A percentile compares a stretch with the other conserved stretches of the same genome.
These are phyloP conservation scores for Cryptoblepharus egeriae DNA, from an alignment of 2,797 vertebrate species.

Conservation along the genomic window DNA sequence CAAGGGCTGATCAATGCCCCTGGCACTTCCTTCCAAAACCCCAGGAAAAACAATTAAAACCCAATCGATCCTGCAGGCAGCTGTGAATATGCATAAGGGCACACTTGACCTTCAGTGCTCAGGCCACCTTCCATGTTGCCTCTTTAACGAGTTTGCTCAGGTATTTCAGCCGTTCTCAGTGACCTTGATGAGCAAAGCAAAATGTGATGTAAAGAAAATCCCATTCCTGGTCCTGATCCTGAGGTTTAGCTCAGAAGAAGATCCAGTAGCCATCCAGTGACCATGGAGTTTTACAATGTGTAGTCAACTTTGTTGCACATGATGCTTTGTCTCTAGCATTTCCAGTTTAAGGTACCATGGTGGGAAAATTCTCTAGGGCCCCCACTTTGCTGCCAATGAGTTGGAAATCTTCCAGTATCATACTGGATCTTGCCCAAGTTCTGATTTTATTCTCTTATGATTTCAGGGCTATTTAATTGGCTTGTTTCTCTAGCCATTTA, in stretches of 20 bases:
- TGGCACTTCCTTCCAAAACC: slow-evolving; percentile 97
- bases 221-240: background rate
- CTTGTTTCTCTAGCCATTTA: background rate
- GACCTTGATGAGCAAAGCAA: slow-evolving; percentile 67
- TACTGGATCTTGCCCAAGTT: background rate
- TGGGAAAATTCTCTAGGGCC: background rate
- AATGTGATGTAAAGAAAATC: background rate
- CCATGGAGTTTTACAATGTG: background rate
- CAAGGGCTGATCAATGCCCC: slow-evolving; percentile 94
- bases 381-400: background rate
- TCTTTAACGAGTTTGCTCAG: slow-evolving; percentile 75
- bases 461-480: background rate
- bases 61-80: slow-evolving; percentile 91
- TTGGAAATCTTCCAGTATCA: background rate
- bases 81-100: slow-evolving; percentile 99
- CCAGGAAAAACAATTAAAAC: slow-evolving; percentile 99
- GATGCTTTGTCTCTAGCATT: background rate
- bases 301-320: background rate
- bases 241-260: background rate
- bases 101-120: slow-evolving; percentile 98
- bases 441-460: too few species aligned
- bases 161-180: slow-evolving; percentile 58
- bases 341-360: background rate
- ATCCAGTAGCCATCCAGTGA: background rate
- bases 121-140: slow-evolving; percentile 76